Evolutionary conservation across 2,113 vertebrate species (phyloP).

Genomic region (Lates calcarifer): DNA sequence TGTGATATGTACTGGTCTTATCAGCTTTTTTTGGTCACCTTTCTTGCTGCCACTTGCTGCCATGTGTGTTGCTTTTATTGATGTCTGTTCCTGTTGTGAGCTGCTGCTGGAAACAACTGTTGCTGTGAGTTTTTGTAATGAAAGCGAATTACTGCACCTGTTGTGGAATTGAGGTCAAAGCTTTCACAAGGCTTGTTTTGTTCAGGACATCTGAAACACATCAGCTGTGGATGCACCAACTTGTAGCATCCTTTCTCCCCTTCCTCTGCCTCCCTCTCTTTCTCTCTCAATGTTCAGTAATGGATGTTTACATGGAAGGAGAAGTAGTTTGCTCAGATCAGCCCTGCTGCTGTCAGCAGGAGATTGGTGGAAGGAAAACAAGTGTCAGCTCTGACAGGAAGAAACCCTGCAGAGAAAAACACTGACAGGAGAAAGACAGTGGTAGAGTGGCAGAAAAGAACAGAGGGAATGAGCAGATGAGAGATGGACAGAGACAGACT

Average conservation of each 20-base stretch:
- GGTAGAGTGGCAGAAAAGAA: neutral
- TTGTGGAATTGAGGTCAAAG: slow-evolving; percentile 53
- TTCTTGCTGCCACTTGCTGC: neutral
- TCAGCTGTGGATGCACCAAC: slow-evolving; percentile 22
- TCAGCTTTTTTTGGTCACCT: neutral
- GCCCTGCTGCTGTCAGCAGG: slow-evolving; percentile 42
- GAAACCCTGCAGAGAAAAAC: slow-evolving; percentile 4
- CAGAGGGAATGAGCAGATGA: neutral
- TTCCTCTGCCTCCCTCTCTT: neutral
- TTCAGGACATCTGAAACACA: slow-evolving; percentile 21
- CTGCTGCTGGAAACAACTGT: neutral
- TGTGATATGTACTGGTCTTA: neutral
- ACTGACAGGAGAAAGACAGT: neutral
- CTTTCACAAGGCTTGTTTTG: slow-evolving; percentile 26
- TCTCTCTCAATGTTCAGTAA: slow-evolving; percentile 35
- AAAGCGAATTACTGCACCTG: slow-evolving; percentile 6
- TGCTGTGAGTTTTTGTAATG: neutral
- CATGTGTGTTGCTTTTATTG: neutral
- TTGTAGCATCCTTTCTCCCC: neutral
- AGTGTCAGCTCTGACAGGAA: slow-evolving; percentile 45
- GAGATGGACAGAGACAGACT: neutral
- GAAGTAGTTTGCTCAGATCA: slow-evolving; percentile 50
- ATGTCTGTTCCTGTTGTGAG: neutral
- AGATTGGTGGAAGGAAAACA: slow-evolving; percentile 33
- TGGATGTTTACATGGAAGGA: slow-evolving; percentile 61